phyloP scores from a whole-genome alignment of 1,140 invertebrate genomes.

The Achroia grisella region DNA sequence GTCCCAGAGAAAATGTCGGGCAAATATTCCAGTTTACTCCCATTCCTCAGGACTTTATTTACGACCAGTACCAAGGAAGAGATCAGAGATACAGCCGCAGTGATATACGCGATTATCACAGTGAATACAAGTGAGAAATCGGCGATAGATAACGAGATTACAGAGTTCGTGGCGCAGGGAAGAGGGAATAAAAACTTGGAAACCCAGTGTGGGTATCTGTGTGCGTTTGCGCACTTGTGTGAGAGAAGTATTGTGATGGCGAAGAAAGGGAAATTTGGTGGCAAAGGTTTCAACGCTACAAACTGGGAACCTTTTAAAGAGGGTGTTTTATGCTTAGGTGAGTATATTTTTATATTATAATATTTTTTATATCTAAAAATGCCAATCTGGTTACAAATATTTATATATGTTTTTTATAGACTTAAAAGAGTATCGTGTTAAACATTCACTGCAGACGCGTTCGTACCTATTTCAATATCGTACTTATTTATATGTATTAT shows the following conservation, averaged over 20 bases:
- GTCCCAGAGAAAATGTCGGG: constrained; percentile 76
- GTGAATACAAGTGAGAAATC: constrained; percentile 67
- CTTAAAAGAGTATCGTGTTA: no score
- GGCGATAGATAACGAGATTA: constrained; percentile 74
- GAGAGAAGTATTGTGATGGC: constrained; percentile 76
- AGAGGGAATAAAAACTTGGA: constrained; percentile 77
- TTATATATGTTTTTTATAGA: no score
- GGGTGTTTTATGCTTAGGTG: constrained; percentile 75
- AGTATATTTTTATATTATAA: constrained; percentile 16
- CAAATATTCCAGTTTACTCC: constrained; percentile 74
- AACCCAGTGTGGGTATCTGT: constrained; percentile 82
- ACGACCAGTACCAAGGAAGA: constrained; percentile 81
- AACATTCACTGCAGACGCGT: no score
- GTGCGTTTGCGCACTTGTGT: constrained; percentile 80
- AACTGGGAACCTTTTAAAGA: constrained; percentile 75
- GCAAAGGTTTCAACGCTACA: constrained; percentile 50
- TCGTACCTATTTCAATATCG: no score
- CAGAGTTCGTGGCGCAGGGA: constrained; percentile 71
- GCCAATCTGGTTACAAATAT: no score
- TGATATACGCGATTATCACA: constrained; percentile 81
- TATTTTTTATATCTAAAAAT: no score
- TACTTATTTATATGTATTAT: no score
- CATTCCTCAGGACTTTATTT: constrained; percentile 79
- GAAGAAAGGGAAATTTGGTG: constrained; percentile 59
- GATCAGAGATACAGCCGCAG: constrained; percentile 79